Evolutionary conservation across 2,113 vertebrate species (phyloP).

Genomic region (Morone saxatilis): DNA sequence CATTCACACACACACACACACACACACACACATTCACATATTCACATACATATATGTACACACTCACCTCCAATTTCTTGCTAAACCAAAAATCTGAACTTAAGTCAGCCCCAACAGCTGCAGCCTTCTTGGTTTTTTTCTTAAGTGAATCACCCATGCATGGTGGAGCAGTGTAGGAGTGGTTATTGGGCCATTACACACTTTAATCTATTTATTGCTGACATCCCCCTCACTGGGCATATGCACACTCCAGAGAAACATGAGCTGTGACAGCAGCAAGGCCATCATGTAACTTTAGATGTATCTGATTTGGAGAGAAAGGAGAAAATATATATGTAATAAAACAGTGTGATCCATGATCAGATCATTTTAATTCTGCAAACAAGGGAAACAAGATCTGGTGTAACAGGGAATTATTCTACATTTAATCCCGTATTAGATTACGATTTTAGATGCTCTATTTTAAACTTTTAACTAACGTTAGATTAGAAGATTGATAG

Average conservation of each 20-base stretch:
- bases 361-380: conserved; percentile 1
- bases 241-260: conserved; percentile 63
- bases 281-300: conserved; percentile 51
- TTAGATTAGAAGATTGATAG: too few species aligned
- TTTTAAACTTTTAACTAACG: too few species aligned
- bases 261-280: conserved; percentile 48
- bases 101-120: conserved; percentile 69
- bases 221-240: conserved; percentile 59
- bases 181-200: conserved; percentile 71
- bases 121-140: conserved; percentile 25
- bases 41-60: conserved; percentile 9
- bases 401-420: conserved; percentile 2
- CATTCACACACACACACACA: not conserved
- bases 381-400: not conserved
- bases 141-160: conserved; percentile 62
- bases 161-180: conserved; percentile 45
- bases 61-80: conserved; percentile 38
- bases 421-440: not conserved
- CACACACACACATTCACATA: not conserved
- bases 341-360: not conserved
- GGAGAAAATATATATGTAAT: not conserved
- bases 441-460: too few species aligned
- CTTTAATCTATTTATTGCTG: conserved; percentile 80
- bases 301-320: conserved; percentile 38
- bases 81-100: conserved; percentile 58